Base-by-base conservation (phyloP, 2,888 invertebrate species). In the Cheilosia pagana region DNA sequence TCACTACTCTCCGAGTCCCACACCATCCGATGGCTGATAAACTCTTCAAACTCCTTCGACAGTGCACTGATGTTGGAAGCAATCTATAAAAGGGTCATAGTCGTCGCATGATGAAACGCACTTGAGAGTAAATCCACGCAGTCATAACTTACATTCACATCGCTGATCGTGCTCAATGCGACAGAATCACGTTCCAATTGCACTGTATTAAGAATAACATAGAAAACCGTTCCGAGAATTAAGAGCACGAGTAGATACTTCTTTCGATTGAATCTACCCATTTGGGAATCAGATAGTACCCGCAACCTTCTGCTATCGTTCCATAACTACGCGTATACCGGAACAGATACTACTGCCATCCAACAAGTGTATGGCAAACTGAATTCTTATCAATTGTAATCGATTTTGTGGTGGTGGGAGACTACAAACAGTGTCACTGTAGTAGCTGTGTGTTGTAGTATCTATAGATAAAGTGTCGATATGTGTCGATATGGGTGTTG, bases 141-240 rank as follows among this genome's bases (percentile, higher is more conserved):
- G 41, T 39, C 39, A 10, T 72, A 72, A 41, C 72, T 83, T 83
- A 78, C 83, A 39, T 75, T 65, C 70, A 35, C 43, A 50, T 75
- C 68, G 39, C 16, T 41, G 25, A 2, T 5, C 28, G 28, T 28
- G 41, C 45, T 62, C 50, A 52, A 74, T 53, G 63, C 23, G 7
- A 63, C 60, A 50, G 41, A 65, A 63, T 76, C 63, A 63, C 68
- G 63, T 60, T 78, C 83, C 55, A 74, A 55, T 74, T 74, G 68
- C 57, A 63, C 25, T 8, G 31, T 59, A 74, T 53, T 74, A 25
- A 68, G 28, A 65, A 77, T 53, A 55, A 82, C 77, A 74, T 77
- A 77, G 60, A 65, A 57, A 3, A 63, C 50, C 8, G 62, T 68
- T n/a, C 53, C 65, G 14, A 77, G 35, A 41, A 68, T 77, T 41